Evolutionary conservation across 2,797 vertebrate genomes (phyloP).

Genomic region (Myioborus miniatus): DNA sequence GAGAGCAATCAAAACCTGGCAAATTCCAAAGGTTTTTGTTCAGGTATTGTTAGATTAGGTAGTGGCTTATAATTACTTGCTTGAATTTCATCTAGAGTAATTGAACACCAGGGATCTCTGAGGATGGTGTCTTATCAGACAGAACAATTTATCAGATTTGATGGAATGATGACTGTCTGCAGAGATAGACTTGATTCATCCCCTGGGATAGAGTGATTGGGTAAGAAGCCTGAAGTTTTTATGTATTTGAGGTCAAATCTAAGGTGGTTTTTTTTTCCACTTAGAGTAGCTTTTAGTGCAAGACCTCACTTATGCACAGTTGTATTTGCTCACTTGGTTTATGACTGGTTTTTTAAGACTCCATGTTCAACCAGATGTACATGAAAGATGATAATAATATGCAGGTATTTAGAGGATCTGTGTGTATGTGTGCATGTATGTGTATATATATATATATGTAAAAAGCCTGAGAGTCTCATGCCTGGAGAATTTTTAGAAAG

Average conservation of each 20-base stretch:
- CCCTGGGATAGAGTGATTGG: background rate
- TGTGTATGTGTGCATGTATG: background rate
- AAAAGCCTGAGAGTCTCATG: background rate
- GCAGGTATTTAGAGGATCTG: background rate
- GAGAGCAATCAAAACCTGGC: background rate
- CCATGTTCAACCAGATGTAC: background rate
- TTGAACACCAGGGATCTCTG: background rate
- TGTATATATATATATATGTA: too few relatives aligned
- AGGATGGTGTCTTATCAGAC: background rate
- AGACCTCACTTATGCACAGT: background rate
- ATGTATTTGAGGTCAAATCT: background rate
- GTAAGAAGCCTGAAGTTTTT: background rate
- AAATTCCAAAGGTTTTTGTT: background rate
- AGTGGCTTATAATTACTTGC: background rate
- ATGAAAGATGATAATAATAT: background rate
- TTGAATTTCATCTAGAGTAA: background rate
- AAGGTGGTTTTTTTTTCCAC: background rate
- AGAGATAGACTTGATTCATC: background rate
- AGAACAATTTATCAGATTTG: background rate
- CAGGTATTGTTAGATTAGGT: background rate
- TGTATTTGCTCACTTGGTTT: background rate
- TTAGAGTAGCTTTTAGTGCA: background rate
- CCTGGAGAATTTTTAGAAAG: background rate
- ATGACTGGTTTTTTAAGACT: background rate
- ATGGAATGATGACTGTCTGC: background rate